Percentiles rank a stretch among this genome's conserved stretches.
These are phyloP conservation scores for Salvelinus namaycush DNA, from an alignment of 2,113 vertebrate species.

Conservation along the genomic window DNA sequence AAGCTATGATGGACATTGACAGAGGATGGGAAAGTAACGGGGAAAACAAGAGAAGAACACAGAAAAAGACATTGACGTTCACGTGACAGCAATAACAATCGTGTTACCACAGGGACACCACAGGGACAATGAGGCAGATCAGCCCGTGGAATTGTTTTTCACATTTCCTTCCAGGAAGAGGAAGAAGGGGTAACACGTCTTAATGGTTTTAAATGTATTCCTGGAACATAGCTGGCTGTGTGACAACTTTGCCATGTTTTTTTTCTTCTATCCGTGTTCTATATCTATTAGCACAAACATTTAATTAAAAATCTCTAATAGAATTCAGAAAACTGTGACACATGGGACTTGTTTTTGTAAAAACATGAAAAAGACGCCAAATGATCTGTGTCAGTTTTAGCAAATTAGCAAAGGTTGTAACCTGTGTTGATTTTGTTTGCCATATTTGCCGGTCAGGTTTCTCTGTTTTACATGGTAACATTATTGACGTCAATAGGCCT, in stretches of 20 bases:
- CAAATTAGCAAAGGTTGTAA: no score
- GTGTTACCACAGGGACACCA: background rate
- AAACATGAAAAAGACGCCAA: no score
- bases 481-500: no score
- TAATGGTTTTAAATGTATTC: background rate
- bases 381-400: no score
- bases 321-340: no score
- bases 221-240: background rate
- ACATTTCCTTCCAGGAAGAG: background rate
- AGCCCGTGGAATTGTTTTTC: background rate
- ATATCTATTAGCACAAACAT: background rate
- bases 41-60: background rate
- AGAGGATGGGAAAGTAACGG: background rate
- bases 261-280: background rate
- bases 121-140: background rate
- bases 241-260: background rate
- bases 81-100: constrained; percentile 11
- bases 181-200: background rate
- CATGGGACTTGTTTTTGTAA: no score
- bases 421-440: no score
- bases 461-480: no score
- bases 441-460: no score
- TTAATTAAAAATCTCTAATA: background rate
- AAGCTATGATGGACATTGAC: background rate
- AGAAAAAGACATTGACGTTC: constrained; percentile 10